A percentile compares a stretch with the other conserved stretches of the same genome.
Conservation (phyloP, 2,888 invertebrate genomes). For the Agriopis leucophaearia region DNA sequence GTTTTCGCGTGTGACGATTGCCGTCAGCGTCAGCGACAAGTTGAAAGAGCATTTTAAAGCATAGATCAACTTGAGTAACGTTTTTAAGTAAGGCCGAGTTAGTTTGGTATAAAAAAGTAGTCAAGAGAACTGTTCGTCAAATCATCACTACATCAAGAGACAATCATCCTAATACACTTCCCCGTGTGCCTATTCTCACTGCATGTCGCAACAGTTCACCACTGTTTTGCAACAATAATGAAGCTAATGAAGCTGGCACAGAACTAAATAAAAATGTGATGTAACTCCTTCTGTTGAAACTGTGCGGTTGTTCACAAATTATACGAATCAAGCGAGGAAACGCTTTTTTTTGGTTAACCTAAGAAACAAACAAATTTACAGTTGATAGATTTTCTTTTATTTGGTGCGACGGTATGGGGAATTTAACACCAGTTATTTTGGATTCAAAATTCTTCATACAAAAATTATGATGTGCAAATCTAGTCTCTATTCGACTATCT, state of each 20-base stretch:
- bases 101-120: too few species aligned
- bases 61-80: too few species aligned
- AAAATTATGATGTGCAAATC: slow-evolving; percentile 11
- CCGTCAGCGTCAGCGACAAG: too few species aligned
- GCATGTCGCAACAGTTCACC: slow-evolving; percentile 64
- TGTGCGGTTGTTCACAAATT: slow-evolving; percentile 54
- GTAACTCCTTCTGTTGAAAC: slow-evolving; percentile 60
- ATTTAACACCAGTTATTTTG: too few species aligned
- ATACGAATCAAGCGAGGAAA: slow-evolving; percentile 36
- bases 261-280: slow-evolving; percentile 68
- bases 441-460: neutral
- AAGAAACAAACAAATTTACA: neutral
- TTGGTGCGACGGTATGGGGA: neutral
- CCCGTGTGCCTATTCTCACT: slow-evolving; percentile 50
- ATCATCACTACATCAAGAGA: slow-evolving; percentile 23
- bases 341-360: slow-evolving; percentile 26
- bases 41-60: too few species aligned
- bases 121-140: slow-evolving; percentile 13
- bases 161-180: slow-evolving; percentile 33
- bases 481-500: slow-evolving; percentile 19
- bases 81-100: too few species aligned
- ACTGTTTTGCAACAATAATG: slow-evolving; percentile 68
- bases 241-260: slow-evolving; percentile 68
- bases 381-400: too few species aligned
- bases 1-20: too few species aligned